Evolutionary conservation across 2,113 vertebrate species (phyloP), one percentile per base, ranked within the genome.

Genomic region (Elephas maximus): DNA sequence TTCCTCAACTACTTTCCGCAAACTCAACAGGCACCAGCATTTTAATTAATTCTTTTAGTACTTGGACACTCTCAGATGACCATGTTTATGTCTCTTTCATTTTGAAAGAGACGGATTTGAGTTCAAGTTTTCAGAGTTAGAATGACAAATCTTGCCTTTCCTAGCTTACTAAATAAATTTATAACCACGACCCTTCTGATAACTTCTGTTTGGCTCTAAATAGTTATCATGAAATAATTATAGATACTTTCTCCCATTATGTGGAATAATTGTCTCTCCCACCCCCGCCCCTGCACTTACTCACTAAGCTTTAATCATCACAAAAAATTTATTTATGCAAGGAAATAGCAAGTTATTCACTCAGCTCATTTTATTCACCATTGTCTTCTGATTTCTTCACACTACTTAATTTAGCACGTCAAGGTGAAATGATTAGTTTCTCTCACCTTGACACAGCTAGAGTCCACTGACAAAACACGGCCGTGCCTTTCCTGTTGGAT

Each of bases 341-440:
- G 96, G 82, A 96, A 90, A 87, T 92, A 95, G 57, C 96, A 82
- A 96, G 94, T 97, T 97, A 69, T 96, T 97, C 98, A 97, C 95
- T 88, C 89, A 73, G 85, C 65, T 98, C 76, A 97, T 79, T 88
- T 97, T 96, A 67, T 97, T 98, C 95, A 85, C 97, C 97, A 98
- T 97, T 97, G 97, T 98, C 96, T 98, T 96, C 97, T 98, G 97
- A 98, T 97, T 97, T 97, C 62, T 88, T 98, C 96, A 96, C 95
- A 84, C 86, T 96, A 94, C 24, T 85, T 94, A 63, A 95, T 97
- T 98, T 98, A 98, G 92, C 92, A 94, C 74, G 6, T 95, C 96
- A 97, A 97, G 98, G 98, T 97, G 96, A 97, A 97, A 86, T 0
- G 33, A 91, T 97, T 96, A 83, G 45, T 94, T 87, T 95, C 85